phyloP scores from a whole-genome alignment of 2,113 vertebrate genomes.

The Lasiurus cinereus region DNA sequence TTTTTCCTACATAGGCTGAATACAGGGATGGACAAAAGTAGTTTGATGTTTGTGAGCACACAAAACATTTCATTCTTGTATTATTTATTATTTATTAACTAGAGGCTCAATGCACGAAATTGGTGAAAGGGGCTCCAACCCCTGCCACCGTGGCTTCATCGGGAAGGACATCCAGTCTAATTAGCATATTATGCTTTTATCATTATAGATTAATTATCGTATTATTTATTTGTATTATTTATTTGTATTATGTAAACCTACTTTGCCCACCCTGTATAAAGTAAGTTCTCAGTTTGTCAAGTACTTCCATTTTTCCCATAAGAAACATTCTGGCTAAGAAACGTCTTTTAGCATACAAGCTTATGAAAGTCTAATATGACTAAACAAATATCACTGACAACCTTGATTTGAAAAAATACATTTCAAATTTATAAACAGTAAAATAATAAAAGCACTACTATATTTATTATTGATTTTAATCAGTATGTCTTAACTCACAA shows the following conservation, averaged over 20 bases:
- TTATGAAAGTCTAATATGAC: slow-evolving; percentile 12
- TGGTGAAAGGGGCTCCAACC: no score
- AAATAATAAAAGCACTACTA: slow-evolving; percentile 21
- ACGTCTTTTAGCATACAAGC: neutral
- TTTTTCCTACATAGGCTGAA: slow-evolving; percentile 42
- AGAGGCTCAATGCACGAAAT: no score
- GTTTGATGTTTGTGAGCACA: neutral
- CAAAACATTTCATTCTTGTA: neutral
- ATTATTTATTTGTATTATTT: neutral
- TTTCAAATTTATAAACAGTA: slow-evolving; percentile 47
- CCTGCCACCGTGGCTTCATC: no score
- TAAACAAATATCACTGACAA: slow-evolving; percentile 2
- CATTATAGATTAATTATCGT: neutral
- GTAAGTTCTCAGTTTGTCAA: neutral
- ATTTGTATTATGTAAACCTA: neutral
- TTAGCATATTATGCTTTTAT: no score
- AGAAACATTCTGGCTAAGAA: slow-evolving; percentile 47
- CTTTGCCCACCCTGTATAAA: neutral
- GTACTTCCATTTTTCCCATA: slow-evolving; percentile 39
- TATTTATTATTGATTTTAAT: slow-evolving; percentile 39
- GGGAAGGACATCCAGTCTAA: no score
- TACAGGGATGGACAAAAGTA: neutral
- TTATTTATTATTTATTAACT: neutral
- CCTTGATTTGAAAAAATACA: slow-evolving; percentile 16
- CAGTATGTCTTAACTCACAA: slow-evolving; percentile 14